A percentile compares a stretch with the other conserved stretches of the same genome.
Conservation (phyloP, 2,113 vertebrate genomes). For the Lepidothrix coronata region DNA sequence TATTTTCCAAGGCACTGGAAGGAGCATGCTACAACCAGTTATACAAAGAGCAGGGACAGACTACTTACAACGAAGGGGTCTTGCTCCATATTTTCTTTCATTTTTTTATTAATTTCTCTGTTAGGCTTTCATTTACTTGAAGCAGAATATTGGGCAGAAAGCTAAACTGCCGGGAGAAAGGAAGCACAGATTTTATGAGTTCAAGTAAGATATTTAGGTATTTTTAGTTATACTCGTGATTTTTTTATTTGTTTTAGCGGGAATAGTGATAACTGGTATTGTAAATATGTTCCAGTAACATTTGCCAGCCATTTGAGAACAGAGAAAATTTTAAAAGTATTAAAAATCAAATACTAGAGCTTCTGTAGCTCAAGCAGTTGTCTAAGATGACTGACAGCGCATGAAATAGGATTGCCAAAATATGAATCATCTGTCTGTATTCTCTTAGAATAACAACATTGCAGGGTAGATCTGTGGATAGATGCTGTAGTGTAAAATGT, state of each 20-base stretch:
- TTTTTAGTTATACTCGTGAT: not conserved
- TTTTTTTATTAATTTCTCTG: not conserved
- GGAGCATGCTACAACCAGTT: not conserved
- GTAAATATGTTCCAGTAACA: not conserved
- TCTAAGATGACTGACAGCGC: constrained; percentile 1
- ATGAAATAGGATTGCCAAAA: constrained; percentile 31
- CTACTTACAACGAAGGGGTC: rapidly evolving
- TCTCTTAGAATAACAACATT: not conserved
- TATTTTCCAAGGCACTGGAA: not conserved
- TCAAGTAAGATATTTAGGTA: not conserved
- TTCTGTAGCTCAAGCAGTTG: not conserved
- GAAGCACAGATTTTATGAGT: not conserved
- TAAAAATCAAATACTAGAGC: not conserved
- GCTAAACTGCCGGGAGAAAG: not conserved
- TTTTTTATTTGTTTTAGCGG: not conserved
- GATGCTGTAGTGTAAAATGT: not conserved
- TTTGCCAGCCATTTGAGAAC: not conserved
- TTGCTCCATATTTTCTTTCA: not conserved
- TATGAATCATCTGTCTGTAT: not conserved
- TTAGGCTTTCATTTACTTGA: not conserved
- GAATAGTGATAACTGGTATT: not conserved
- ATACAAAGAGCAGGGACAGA: not conserved
- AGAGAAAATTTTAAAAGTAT: not conserved
- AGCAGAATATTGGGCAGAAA: not conserved
- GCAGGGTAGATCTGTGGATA: not conserved